Evolutionary conservation across 2,797 vertebrate species (phyloP).

Genomic region (Platyrinchus mystaceus): DNA sequence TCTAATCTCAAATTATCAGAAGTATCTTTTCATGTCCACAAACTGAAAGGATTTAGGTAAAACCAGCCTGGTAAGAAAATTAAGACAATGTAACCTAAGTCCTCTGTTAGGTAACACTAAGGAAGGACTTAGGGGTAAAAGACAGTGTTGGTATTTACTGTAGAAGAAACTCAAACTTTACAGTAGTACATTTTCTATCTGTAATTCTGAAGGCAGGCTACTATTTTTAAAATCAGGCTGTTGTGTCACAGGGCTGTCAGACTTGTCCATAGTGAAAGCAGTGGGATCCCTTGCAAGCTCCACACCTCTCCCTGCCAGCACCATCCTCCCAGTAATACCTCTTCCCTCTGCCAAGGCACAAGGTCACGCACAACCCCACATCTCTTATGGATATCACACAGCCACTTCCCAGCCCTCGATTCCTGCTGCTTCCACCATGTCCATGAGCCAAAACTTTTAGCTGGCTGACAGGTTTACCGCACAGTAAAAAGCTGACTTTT

Average conservation of each 20-base stretch:
- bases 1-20: background rate
- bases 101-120: background rate
- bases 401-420: background rate
- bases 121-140: background rate
- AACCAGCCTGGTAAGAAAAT: background rate
- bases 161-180: background rate
- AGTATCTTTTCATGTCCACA: background rate
- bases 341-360: background rate
- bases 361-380: background rate
- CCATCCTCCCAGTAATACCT: background rate
- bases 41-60: background rate
- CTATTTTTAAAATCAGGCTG: background rate
- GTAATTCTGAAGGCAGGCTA: background rate
- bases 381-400: background rate
- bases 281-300: fast-evolving
- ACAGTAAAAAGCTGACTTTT: background rate
- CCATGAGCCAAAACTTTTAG: fast-evolving
- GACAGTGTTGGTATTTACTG: background rate
- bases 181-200: background rate
- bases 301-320: background rate
- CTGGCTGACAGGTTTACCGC: background rate
- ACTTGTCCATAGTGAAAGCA: fast-evolving
- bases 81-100: background rate
- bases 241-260: background rate
- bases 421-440: background rate